Evolutionary conservation across 2,888 invertebrate species (phyloP), one percentile per base, ranked within the genome.

Genomic region (Sympetrum striolatum): DNA sequence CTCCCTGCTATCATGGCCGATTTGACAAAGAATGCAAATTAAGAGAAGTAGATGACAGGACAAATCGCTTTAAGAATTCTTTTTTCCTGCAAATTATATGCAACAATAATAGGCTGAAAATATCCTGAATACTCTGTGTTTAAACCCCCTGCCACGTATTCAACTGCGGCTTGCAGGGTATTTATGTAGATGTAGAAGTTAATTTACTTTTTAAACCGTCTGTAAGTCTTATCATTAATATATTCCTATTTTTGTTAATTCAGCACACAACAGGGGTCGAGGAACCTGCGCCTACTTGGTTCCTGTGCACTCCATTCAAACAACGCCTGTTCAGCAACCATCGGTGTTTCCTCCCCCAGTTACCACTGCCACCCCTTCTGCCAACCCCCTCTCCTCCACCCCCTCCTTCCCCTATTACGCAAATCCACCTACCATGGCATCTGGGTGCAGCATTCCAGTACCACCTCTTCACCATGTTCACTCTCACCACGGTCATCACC

Each of bases 401-500:
- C 90, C 92, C 92, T 14, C 92, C 92, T 2, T 92, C 8, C 91
- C 91, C 25, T 91, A 91, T 81, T 39, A 86, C 60, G 25, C 44
- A n/a, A 86, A 64, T 37, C 86, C 35, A 35, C 12, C 60, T 1
- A 25, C 25, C 6, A 35, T 82, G 58, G 18, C 60, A 2, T 37
- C 60, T 12, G 37, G 35, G 60, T 37, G 60, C 14, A 64, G 58
- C 37, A 25, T 53, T 6, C 53, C 81, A 12, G 18, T 60, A 5
- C 35, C 86, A 1, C 37, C 37, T 4, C 53, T 60, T 3, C 90
- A 91, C 82, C 90, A 91, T 39, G 79, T 90, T 10, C 91, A 91
- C 90, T 90, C 90, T 90, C 91, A 90, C 58, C 92, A 90, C 22
- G 39, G 58, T 22, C 93, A 92, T 92, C 93, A 92, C 90, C 93